A percentile compares a stretch with the other conserved stretches of the same genome.
These are phyloP conservation scores for Scrobipalpa atriplicella DNA, from an alignment of 2,888 invertebrate genomes.

Conservation along the genomic window DNA sequence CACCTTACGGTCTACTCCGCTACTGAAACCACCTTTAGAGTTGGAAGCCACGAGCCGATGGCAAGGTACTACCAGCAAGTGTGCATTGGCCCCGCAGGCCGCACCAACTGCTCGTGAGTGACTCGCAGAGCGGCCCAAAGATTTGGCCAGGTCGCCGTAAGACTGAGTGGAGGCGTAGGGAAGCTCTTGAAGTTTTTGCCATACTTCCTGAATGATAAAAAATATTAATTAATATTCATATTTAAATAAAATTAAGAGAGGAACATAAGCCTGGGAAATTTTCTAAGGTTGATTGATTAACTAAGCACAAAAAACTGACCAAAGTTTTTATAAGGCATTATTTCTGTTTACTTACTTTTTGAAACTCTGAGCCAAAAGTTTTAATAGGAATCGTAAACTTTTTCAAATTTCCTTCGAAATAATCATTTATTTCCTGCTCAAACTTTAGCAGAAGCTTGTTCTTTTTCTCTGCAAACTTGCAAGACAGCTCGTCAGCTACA, in stretches of 20 bases:
- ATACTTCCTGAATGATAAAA: constrained; percentile 59
- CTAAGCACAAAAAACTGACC: no score
- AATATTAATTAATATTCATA: neutral
- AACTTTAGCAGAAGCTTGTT: constrained; percentile 54
- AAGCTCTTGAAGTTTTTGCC: constrained; percentile 62
- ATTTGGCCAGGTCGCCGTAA: constrained; percentile 66
- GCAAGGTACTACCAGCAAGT: constrained; percentile 68
- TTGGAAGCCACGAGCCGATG: constrained; percentile 64
- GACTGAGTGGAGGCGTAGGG: constrained; percentile 68
- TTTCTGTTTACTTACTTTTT: constrained; percentile 54
- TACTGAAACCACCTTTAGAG: constrained; percentile 76
- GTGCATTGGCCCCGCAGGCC: constrained; percentile 70
- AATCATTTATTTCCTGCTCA: constrained; percentile 53
- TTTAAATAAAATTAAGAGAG: constrained; percentile 12
- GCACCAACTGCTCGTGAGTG: constrained; percentile 70
- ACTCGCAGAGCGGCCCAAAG: constrained; percentile 58
- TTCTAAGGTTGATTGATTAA: no score
- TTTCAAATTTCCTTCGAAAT: constrained; percentile 61
- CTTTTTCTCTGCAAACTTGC: constrained; percentile 51
- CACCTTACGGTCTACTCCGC: constrained; percentile 77
- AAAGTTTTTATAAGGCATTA: no score
- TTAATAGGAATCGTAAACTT: constrained; percentile 65
- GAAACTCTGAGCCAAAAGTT: constrained; percentile 69
- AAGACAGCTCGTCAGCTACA: constrained; percentile 48
- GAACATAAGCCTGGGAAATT: no score